Base-by-base conservation (phyloP, 2,113 vertebrate species). In the Gambusia affinis region DNA sequence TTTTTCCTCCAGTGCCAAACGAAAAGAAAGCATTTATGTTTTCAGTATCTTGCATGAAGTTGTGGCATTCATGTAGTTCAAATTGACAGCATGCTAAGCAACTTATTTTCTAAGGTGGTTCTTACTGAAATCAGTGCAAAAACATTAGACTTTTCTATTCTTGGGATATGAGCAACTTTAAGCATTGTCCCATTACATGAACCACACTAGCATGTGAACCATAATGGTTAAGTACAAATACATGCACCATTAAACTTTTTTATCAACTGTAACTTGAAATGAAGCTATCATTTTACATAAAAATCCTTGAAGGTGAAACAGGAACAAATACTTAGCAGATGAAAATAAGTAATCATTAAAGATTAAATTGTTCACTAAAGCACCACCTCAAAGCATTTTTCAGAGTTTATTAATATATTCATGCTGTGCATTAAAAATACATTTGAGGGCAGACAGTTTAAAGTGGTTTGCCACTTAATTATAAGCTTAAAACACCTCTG, bases 391-490 rank as follows among this genome's bases (percentile, higher is more conserved):
- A 42, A 62, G 31, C 39, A 30, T 33, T 57, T 19, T 17, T 14
- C 64, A 2, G 17, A 57, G 63, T 79, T 70, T 78, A 73, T 85
- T 83, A 6, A 60, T 47, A 35, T 65, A 83, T 71, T 61, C 17
- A 77, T 65, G 71, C 60, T 75, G 28, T 68, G 75, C 76, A 82
- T 78, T 74, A 31, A 75, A 79, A 79, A 62, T 2, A 71, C 51
- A 71, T 73, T 60, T 64, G 4, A 39, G 60, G 69, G 27, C 24
- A 44, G 60, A 57, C 47, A 60, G 39, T 69, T 54, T 64, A 51
- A 75, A 78, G 42, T 69, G 44, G 24, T 67, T 19, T 27, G 24
- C 42, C 39, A 75, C 47, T 42, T 28, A 60, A 61, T 64, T 19
- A 37, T 10, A 31, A 47, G 64, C 30, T 77, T 31, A 60, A 71